These are phyloP conservation scores for Timandra comae DNA, from an alignment of 2,888 invertebrate species.

Conservation along the genomic window DNA sequence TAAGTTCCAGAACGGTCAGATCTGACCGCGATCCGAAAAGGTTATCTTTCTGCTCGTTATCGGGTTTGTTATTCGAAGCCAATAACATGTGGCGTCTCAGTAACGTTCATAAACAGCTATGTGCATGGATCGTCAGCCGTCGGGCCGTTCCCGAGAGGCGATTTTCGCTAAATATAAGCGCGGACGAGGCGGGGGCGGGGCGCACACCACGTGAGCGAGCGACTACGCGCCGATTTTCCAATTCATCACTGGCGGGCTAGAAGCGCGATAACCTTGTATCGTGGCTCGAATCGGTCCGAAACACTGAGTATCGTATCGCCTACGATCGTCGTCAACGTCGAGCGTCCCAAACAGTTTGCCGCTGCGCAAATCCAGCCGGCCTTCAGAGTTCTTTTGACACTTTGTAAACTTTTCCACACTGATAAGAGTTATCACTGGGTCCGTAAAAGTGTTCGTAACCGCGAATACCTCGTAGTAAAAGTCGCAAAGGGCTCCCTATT, in stretches of 20 bases:
- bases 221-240: constrained; percentile 77
- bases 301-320: constrained; percentile 54
- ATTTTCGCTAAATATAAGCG: constrained; percentile 76
- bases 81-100: constrained; percentile 72
- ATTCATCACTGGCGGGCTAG: constrained; percentile 72
- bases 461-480: no score
- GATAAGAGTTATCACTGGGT: constrained; percentile 61
- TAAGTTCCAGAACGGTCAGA: constrained; percentile 62
- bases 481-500: constrained; percentile 8
- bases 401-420: constrained; percentile 64
- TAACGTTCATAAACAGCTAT: constrained; percentile 69
- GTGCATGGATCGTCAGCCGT: constrained; percentile 56
- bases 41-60: constrained; percentile 72
- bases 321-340: constrained; percentile 43
- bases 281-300: constrained; percentile 60
- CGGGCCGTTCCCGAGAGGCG: constrained; percentile 71
- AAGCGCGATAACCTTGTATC: constrained; percentile 75
- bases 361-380: constrained; percentile 44
- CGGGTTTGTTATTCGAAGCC: constrained; percentile 69
- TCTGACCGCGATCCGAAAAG: constrained; percentile 56
- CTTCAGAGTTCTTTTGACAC: constrained; percentile 48
- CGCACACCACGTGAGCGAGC: constrained; percentile 74
- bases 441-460: constrained; percentile 14
- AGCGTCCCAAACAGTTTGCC: constrained; percentile 41
- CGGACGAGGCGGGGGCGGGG: constrained; percentile 68